A percentile compares a stretch with the other conserved stretches of the same genome.
These are phyloP conservation scores for Lamprotornis superbus DNA, from an alignment of 2,113 vertebrate genomes.

Conservation along the genomic window DNA sequence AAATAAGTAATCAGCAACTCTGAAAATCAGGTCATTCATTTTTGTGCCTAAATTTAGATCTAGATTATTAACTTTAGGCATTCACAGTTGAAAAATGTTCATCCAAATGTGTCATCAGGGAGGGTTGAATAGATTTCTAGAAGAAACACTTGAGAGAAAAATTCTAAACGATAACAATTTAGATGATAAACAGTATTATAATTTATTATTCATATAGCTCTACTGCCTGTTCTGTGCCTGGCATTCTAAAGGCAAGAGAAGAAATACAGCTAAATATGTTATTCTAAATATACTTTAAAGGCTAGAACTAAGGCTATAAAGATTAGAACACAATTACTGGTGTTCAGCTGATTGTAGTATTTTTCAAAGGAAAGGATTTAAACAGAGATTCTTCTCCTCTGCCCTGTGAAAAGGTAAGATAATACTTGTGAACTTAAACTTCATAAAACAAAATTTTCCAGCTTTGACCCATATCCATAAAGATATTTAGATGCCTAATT, in stretches of 20 bases:
- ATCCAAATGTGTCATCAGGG: conserved; percentile 57
- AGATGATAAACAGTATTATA: conserved; percentile 51
- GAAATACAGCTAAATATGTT: conserved; percentile 31
- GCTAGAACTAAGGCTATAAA: conserved; percentile 18
- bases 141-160: conserved; percentile 60
- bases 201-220: conserved; percentile 61
- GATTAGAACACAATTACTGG: conserved; percentile 17
- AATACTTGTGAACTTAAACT: neutral
- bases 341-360: neutral
- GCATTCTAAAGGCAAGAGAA: conserved; percentile 33
- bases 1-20: conserved; percentile 58
- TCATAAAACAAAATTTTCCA: neutral
- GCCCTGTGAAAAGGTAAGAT: neutral
- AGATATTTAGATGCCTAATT: neutral
- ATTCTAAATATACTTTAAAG: conserved; percentile 45
- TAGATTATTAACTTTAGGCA: conserved; percentile 64
- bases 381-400: neutral
- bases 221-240: conserved; percentile 16
- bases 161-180: conserved; percentile 45
- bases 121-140: conserved; percentile 36
- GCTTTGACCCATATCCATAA: neutral
- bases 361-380: conserved; percentile 21
- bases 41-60: conserved; percentile 53
- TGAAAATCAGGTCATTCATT: conserved; percentile 53
- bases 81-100: conserved; percentile 47